Conservation (phyloP, 2,888 invertebrate species). For the Apoderus coryli region DNA sequence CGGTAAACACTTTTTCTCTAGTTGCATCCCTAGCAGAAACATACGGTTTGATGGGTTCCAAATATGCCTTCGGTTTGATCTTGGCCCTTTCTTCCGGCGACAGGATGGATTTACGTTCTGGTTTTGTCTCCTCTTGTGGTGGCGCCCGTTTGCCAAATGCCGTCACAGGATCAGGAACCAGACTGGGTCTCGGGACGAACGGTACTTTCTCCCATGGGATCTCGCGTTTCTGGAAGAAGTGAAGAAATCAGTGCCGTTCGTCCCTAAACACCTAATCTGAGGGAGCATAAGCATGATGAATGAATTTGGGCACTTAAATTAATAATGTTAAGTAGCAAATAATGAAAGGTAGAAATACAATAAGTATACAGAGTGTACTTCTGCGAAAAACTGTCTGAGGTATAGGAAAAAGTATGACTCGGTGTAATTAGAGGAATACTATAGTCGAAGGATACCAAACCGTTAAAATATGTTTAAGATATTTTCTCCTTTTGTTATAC, state of each 20-base stretch:
- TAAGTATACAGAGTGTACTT: too few species aligned
- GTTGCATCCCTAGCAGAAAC: conserved; percentile 52
- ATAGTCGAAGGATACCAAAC: too few species aligned
- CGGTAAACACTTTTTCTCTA: conserved; percentile 44
- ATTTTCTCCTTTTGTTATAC: too few species aligned
- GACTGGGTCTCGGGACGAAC: conserved; percentile 70
- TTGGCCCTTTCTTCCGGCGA: conserved; percentile 44
- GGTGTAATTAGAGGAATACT: too few species aligned
- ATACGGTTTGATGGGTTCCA: conserved; percentile 50
- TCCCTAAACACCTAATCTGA: conserved; percentile 24
- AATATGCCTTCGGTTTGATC: conserved; percentile 44
- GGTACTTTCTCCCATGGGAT: conserved; percentile 85
- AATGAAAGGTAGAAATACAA: too few species aligned
- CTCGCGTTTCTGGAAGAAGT: conserved; percentile 34
- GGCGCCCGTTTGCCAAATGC: conserved; percentile 58
- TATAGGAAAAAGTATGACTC: too few species aligned
- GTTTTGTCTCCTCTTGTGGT: conserved; percentile 15
- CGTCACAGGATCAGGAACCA: conserved; percentile 72
- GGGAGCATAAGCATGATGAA: neutral
- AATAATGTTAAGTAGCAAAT: too few species aligned
- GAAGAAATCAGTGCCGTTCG: conserved; percentile 24
- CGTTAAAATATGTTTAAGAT: too few species aligned
- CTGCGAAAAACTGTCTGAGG: too few species aligned
- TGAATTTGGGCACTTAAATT: too few species aligned
- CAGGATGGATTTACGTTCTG: conserved; percentile 32